Evolutionary conservation across 2,113 vertebrate species (phyloP).

Genomic region (Stomatorhinus ivindoensis): DNA sequence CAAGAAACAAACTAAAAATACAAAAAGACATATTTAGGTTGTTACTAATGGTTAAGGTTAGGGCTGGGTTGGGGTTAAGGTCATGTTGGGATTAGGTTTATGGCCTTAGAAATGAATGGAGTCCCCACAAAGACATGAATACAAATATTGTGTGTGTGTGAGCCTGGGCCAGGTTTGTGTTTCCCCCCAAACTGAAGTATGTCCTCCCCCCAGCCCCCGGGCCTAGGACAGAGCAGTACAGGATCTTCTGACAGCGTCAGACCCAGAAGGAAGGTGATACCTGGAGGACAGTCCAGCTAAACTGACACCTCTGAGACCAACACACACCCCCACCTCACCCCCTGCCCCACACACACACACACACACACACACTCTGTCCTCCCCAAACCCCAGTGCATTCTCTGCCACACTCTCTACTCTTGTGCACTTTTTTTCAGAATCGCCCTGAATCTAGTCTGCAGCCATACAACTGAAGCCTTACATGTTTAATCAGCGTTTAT

Average conservation of each 20-base stretch:
- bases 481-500: neutral
- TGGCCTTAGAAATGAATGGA: too few relatives aligned
- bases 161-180: constrained; percentile 13
- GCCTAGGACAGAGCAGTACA: constrained; percentile 24
- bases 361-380: constrained; percentile 47
- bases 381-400: constrained; percentile 46
- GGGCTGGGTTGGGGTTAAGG: too few relatives aligned
- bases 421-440: neutral
- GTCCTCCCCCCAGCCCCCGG: neutral
- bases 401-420: neutral
- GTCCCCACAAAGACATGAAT: neutral
- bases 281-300: constrained; percentile 59
- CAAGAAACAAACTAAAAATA: too few relatives aligned
- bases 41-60: neutral
- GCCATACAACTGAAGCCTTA: neutral
- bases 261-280: constrained; percentile 58
- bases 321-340: constrained; percentile 44
- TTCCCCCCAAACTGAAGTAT: neutral
- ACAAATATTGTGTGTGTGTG: neutral
- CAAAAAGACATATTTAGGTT: too few relatives aligned
- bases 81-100: too few relatives aligned
- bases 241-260: constrained; percentile 55
- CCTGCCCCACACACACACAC: constrained; percentile 17
- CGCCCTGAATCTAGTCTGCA: neutral
- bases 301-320: constrained; percentile 65